Evolutionary conservation across 2,113 vertebrate genomes (phyloP), one percentile per base, ranked within the genome.

Genomic region (Tursiops truncatus): DNA sequence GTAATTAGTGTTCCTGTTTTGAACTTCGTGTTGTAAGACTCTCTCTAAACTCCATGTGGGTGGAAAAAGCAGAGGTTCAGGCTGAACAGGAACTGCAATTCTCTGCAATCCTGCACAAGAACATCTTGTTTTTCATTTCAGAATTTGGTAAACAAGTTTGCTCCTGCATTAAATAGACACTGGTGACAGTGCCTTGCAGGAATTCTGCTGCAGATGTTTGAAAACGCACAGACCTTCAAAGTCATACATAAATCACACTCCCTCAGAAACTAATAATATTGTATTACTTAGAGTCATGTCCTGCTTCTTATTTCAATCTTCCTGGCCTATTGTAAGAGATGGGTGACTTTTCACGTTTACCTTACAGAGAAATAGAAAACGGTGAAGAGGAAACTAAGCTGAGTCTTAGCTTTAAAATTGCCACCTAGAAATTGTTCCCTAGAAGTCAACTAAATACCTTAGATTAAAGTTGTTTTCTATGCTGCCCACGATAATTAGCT

Each of bases 71-170:
- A 91, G 89, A 97, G 81, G 68, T 87, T 97, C 89, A 82, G 67
- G 67, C 89, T 70, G 36, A 97, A 94, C 20, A 62, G 77, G 91
- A 98, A 80, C 86, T 83, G 67, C 56, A 67, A 15, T 96, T 97
- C 84, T 96, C 71, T 82, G 31, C 63, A 91, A 26, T 95, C 31
- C 84, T 4, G 20, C 36, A 8, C 28, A 62, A 70, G 77, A 95
- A 91, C 81, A 97, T 94, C 82, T 85, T 97, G 97, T 94, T 97
- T 97, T 96, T 86, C 85, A 41, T 96, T 97, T 97, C 50, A 87
- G 33, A 93, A 95, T 56, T 91, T 95, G 91, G 94, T 91, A 97
- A 97, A 94, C 95, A 97, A 93, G 71, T 77, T 96, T 62, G 5
- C 67, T 93, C 12, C 80, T 86, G 83, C 71, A 63, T 50, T 73